Percentiles rank a stretch among this genome's conserved stretches.
Conservation (phyloP, 2,888 invertebrate species). For the Hanleya hanleyi region DNA sequence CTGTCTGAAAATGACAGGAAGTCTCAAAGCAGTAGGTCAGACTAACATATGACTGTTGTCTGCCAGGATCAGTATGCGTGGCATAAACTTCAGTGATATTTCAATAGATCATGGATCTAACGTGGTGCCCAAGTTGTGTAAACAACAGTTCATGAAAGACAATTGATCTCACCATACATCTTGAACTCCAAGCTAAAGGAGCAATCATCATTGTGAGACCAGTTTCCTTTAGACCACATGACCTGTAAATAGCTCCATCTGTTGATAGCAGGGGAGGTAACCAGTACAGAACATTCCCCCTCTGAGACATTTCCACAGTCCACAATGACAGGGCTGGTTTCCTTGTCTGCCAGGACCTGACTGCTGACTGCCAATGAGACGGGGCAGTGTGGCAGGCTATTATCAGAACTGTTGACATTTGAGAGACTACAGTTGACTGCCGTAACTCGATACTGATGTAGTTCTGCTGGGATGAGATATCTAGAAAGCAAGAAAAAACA, state of each 20-base stretch:
- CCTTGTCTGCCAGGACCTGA: neutral
- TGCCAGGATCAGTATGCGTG: no score
- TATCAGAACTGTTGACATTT: neutral
- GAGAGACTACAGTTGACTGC: neutral
- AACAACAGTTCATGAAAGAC: no score
- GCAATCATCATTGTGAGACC: slow-evolving; percentile 23
- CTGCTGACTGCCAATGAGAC: neutral
- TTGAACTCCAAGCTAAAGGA: slow-evolving; percentile 31
- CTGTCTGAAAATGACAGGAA: no score
- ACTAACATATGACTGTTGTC: no score
- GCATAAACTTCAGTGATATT: no score
- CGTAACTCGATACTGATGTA: neutral
- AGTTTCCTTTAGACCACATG: slow-evolving; percentile 11
- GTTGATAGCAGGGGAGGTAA: slow-evolving; percentile 33
- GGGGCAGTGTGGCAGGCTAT: neutral
- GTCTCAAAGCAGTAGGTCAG: no score
- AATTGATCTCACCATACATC: slow-evolving; percentile 29
- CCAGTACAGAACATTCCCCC: slow-evolving; percentile 22
- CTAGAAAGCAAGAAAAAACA: neutral
- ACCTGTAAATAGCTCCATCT: slow-evolving; percentile 38
- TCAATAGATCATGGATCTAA: no score
- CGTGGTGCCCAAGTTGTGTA: no score
- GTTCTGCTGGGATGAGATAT: neutral
- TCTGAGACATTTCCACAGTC: slow-evolving; percentile 19
- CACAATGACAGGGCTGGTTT: neutral